Evolutionary conservation across 1,140 invertebrate species (phyloP).

Genomic region (Grapholita molesta): DNA sequence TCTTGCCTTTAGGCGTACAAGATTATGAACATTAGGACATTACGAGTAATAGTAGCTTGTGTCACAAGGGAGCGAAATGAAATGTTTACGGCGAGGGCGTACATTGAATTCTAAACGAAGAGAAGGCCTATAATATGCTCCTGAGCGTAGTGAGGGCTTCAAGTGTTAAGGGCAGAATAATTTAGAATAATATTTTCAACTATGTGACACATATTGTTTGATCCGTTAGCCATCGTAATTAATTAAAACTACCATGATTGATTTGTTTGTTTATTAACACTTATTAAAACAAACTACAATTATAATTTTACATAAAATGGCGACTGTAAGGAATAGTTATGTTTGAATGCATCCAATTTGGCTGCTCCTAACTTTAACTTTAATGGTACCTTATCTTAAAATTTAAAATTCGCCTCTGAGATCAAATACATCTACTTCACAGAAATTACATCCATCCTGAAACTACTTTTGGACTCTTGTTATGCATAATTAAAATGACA

Average conservation of each 20-base stretch:
- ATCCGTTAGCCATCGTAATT: background rate
- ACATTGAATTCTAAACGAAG: too few relatives aligned
- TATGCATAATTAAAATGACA: slow-evolving; percentile 1
- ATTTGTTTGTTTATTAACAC: slow-evolving; percentile 57
- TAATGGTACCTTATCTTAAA: slow-evolving; percentile 25
- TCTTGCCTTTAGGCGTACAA: too few relatives aligned
- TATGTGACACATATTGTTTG: background rate
- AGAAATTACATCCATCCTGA: slow-evolving; percentile 16
- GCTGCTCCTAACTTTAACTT: slow-evolving; percentile 29
- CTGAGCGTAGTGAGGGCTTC: too few relatives aligned
- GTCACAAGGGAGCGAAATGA: too few relatives aligned
- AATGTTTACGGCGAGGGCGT: too few relatives aligned
- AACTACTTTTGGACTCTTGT: slow-evolving; percentile 11
- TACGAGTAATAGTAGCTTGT: too few relatives aligned
- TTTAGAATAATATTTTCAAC: background rate
- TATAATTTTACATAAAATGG: slow-evolving; percentile 53
- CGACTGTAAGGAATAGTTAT: slow-evolving; percentile 30
- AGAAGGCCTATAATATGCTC: too few relatives aligned
- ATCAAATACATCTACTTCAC: slow-evolving; percentile 28
- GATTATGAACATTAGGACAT: too few relatives aligned
- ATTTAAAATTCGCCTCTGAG: slow-evolving; percentile 34
- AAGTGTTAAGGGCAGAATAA: too few relatives aligned
- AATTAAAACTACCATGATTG: background rate
- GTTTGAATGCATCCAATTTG: slow-evolving; percentile 31
- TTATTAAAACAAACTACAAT: slow-evolving; percentile 55